Base-by-base conservation (phyloP, 2,113 vertebrate genomes). In the Mandrillus leucophaeus region DNA sequence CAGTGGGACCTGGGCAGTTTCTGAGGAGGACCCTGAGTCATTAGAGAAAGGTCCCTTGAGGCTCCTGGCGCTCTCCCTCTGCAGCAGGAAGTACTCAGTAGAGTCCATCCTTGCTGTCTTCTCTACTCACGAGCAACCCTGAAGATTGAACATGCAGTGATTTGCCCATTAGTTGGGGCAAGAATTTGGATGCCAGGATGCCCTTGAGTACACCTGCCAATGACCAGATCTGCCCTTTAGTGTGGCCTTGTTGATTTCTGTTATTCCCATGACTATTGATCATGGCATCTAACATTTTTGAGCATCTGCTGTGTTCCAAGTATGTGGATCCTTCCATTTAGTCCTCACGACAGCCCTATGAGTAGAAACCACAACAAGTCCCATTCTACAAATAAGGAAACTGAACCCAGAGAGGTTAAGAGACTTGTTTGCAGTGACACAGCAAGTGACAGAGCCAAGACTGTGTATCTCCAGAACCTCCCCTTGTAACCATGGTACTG, bases 401-500 rank as follows among this genome's bases (percentile, higher is more conserved):
- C 30, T 22, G 18, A 83, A 88, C 35, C 32, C 45, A 52, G 32
- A 66, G 14, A 73, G 35, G 43, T 14, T 59, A 50, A 57, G 22
- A 7, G 38, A 55, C 32, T 20, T 32, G 14, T 57, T 50, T n/a
- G 16, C 18, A 14, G 20, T 20, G 43, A 22, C 11, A 35, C 13
- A 38, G 3, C 25, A 43, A 30, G 38, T 1, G 22, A 12, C 7
- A 16, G 43, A 55, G 35, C 61, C 59, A 57, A 30, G 48, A 45
- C 0, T 0, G 11, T 3, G 4, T 0, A 9, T 14, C 25, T 32
- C 25, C 50, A 5, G 40, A 38, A 27, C 22, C 5, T 30, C 38
- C 59, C 10, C 2, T 4, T 1, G 1, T 6, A n/a, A 22, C 38
- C 45, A 35, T 8, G 5, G 3, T 4, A 0, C 17, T 6, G n/a